Evolutionary conservation across 2,797 vertebrate species (phyloP), one percentile per base, ranked within the genome.

Genomic region (Heteromormyrus szaboi): DNA sequence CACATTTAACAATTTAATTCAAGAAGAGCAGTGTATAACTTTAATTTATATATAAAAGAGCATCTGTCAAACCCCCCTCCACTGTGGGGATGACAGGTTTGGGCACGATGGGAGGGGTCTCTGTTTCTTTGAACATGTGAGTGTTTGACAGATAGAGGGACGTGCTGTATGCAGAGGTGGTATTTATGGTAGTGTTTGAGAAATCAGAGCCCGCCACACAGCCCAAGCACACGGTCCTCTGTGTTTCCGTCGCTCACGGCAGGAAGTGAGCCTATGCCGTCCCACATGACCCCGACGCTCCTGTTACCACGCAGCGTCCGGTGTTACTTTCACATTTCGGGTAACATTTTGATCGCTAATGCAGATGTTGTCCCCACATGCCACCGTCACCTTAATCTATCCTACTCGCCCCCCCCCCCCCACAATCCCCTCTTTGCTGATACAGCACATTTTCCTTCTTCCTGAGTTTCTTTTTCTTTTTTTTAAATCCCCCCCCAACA

Each of bases 391-490:
- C 25, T 12, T 41, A 4, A 86, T 2, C 8, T 56, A 54, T 48
- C 25, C 17, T 7, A 46, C 33, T 56, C 17, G 1, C 53, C 2
- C 41, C 22, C 37, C n/a, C n/a, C 19, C 59, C 50, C 12, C 2
- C 44, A 46, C 41, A 62, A 17, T 59, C 56, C 54, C 85, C 83
- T 81, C 87, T 89, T 90, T 90, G 76, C 86, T 88, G 48, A 65
- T 76, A 41, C 56, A 65, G 53, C 86, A 79, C 85, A 89, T 87
- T 37, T 79, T 72, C 90, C 79, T 89, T 9, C 89, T 89, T 91
- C 88, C 88, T 76, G 90, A 91, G 91, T 93, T 88, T 93, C 91
- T 94, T 89, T 93, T 93, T 95, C 90, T 90, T 94, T 93, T 93
- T 89, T 93, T 93, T 83, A 48, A 68, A 89, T 90, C 92, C 33